Percentiles rank a stretch among this genome's conserved stretches.
phyloP scores from a whole-genome alignment of 1,140 invertebrate species.

The Ceratina calcarata region DNA sequence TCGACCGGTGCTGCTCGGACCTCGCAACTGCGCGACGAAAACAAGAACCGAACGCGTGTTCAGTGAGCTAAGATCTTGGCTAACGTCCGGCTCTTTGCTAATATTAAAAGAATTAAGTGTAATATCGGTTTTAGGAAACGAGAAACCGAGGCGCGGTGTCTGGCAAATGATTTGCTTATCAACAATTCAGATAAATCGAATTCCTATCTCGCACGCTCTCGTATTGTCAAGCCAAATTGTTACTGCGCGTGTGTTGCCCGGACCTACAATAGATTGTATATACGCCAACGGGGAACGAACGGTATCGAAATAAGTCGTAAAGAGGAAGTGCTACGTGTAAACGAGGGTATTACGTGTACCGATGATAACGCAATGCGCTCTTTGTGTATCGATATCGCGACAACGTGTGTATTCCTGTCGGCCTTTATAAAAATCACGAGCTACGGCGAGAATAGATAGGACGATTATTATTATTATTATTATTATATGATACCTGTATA shows the following conservation, averaged over 20 bases:
- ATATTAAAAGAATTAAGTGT: too few relatives aligned
- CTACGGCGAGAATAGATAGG: too few relatives aligned
- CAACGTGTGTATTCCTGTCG: constrained; percentile 11
- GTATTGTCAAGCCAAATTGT: not conserved
- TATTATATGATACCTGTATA: not conserved
- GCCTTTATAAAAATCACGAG: not conserved
- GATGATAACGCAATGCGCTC: constrained; percentile 16
- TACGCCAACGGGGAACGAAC: not conserved
- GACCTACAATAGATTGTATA: too few relatives aligned
- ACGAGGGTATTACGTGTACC: constrained; percentile 9
- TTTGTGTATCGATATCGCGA: not conserved
- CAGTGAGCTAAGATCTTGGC: too few relatives aligned
- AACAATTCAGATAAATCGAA: not conserved
- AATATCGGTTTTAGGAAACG: too few relatives aligned
- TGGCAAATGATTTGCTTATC: not conserved
- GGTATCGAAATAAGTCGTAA: not conserved
- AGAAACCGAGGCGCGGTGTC: not conserved
- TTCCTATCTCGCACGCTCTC: not conserved
- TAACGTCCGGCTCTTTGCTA: too few relatives aligned
- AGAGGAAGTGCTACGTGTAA: not conserved
- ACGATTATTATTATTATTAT: not conserved
- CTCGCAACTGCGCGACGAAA: too few relatives aligned
- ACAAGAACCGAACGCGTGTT: too few relatives aligned
- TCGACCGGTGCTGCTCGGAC: too few relatives aligned
- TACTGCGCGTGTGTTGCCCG: not conserved